Evolutionary conservation across 2,888 invertebrate genomes (phyloP).

Genomic region (Pseudolycoriella hygida): DNA sequence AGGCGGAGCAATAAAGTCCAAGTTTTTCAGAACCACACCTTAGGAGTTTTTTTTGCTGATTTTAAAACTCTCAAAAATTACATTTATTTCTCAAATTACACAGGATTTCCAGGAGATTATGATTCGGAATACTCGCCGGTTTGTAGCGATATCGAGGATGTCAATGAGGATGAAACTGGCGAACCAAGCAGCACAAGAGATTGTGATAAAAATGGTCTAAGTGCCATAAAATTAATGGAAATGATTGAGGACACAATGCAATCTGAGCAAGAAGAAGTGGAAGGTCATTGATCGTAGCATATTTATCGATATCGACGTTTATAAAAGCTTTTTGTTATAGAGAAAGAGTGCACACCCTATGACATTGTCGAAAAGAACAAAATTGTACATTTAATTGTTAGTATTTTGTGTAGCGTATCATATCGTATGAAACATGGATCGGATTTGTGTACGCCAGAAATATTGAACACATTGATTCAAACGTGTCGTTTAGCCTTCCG

Average conservation of each 20-base stretch:
- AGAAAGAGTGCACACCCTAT: neutral
- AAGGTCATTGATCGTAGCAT: neutral
- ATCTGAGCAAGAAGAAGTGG: neutral
- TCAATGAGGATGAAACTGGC: conserved; percentile 15
- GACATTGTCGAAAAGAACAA: conserved; percentile 3
- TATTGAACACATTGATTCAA: conserved; percentile 6
- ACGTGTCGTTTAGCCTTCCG: conserved; percentile 1
- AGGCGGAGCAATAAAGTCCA: too few relatives aligned
- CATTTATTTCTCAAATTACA: too few relatives aligned
- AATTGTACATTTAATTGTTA: conserved; percentile 3
- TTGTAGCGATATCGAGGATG: conserved; percentile 25
- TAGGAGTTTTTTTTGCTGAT: too few relatives aligned
- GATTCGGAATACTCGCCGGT: conserved; percentile 27
- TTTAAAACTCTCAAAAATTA: too few relatives aligned
- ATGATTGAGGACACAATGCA: neutral
- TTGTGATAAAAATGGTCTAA: neutral
- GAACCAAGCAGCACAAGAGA: conserved; percentile 8
- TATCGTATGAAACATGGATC: conserved; percentile 4
- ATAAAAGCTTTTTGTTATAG: neutral
- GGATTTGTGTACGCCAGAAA: conserved; percentile 3
- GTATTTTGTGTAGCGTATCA: conserved; percentile 4
- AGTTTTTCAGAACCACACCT: too few relatives aligned
- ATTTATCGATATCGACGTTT: neutral
- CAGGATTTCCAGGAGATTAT: conserved; percentile 8
- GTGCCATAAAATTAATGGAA: neutral